phyloP scores from a whole-genome alignment of 2,113 vertebrate species.

The Gulo gulo region DNA sequence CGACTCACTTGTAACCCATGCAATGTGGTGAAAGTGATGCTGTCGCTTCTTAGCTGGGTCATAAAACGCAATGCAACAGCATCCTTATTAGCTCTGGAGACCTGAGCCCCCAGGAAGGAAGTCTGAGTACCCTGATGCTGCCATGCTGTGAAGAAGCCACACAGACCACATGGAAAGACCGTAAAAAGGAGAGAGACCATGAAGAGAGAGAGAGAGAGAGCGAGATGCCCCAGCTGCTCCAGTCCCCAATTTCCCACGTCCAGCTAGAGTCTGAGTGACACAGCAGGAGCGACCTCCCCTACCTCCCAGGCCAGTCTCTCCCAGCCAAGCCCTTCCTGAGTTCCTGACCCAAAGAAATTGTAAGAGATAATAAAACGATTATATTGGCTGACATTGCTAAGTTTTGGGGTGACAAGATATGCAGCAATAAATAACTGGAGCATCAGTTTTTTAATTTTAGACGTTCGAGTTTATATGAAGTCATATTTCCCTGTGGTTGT shows the following conservation, averaged over 20 bases:
- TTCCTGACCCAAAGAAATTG: not conserved
- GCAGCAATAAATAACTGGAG: not conserved
- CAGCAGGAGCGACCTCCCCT: not conserved
- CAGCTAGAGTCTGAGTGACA: not conserved
- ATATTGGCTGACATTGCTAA: not conserved
- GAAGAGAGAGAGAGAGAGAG: not conserved
- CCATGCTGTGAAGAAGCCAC: not conserved
- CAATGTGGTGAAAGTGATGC: not conserved
- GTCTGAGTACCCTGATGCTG: not conserved
- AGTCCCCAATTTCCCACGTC: not conserved
- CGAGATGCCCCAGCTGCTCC: not conserved
- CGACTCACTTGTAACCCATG: not conserved
- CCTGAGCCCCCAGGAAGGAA: not conserved
- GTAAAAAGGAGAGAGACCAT: not conserved
- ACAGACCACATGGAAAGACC: not conserved
- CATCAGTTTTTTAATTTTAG: not conserved
- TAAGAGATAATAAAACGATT: not conserved
- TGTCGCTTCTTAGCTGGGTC: not conserved
- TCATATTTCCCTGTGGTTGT: not conserved
- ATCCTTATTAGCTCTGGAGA: not conserved
- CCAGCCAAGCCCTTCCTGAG: not conserved
- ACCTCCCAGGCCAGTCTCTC: not conserved
- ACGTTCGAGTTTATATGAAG: not conserved
- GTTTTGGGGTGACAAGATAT: not conserved
- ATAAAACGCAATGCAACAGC: not conserved